phyloP scores from a whole-genome alignment of 2,113 vertebrate species.

The Poeciliopsis occidentalis region DNA sequence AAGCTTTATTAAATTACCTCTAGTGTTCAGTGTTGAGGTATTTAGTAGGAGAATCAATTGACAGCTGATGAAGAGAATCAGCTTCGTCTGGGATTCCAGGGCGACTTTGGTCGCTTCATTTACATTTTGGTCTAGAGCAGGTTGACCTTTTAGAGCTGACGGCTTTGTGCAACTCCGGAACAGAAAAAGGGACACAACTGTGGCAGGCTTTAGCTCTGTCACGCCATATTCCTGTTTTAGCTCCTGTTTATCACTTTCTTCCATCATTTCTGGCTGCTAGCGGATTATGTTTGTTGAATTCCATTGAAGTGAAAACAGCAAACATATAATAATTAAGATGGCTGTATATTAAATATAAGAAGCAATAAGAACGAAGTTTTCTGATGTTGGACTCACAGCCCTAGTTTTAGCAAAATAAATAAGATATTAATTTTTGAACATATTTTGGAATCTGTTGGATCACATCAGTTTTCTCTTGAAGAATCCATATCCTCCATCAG shows the following conservation, averaged over 20 bases:
- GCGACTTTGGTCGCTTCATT: constrained; percentile 6
- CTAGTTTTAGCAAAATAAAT: too few relatives aligned
- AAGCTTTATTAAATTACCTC: background rate
- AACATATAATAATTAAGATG: too few relatives aligned
- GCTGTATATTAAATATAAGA: too few relatives aligned
- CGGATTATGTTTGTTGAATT: too few relatives aligned
- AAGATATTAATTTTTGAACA: too few relatives aligned
- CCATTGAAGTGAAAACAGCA: too few relatives aligned
- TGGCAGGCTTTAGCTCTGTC: background rate
- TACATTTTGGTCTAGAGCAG: background rate
- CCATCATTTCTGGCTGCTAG: too few relatives aligned
- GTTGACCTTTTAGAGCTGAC: constrained; percentile 2
- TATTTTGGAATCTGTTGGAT: background rate
- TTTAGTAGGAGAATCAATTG: background rate
- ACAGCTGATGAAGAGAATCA: background rate
- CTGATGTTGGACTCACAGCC: too few relatives aligned
- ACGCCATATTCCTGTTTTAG: background rate
- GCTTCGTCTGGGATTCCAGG: background rate
- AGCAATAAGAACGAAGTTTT: too few relatives aligned
- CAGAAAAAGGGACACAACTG: background rate
- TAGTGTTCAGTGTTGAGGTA: background rate
- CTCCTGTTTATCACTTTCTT: background rate
- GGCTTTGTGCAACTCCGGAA: background rate
- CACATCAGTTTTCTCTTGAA: background rate
- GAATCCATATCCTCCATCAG: background rate